Conservation (phyloP, 2,797 vertebrate species). For the Eulemur coronatus region DNA sequence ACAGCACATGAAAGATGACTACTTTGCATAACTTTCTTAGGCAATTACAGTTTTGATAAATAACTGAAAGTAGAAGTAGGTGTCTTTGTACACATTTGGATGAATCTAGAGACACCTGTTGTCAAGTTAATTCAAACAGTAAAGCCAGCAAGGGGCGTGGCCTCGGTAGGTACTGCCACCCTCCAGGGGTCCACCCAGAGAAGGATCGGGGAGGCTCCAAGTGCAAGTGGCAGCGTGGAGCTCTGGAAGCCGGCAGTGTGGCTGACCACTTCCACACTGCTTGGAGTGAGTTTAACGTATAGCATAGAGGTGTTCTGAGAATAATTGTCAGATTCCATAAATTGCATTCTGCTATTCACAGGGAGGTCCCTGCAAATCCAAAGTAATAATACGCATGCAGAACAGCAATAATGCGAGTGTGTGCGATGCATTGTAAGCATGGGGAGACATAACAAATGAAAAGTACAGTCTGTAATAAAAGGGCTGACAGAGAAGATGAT, state of each 20-base stretch:
- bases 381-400: not conserved
- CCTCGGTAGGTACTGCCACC: not conserved
- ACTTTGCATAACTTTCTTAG: not conserved
- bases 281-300: not conserved
- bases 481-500: not conserved
- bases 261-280: too few species aligned
- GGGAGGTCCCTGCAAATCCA: constrained; percentile 30
- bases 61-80: not conserved
- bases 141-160: not conserved
- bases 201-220: not conserved
- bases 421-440: not conserved
- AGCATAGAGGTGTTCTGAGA: not conserved
- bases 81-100: not conserved
- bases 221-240: not conserved
- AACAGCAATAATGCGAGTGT: not conserved
- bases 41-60: not conserved
- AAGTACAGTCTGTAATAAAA: not conserved
- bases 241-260: not conserved
- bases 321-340: not conserved
- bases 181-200: not conserved
- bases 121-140: not conserved
- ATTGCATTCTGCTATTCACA: not conserved
- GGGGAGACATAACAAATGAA: not conserved
- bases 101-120: not conserved
- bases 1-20: not conserved